These are phyloP conservation scores for Plectus sambesii DNA, from an alignment of 1,140 invertebrate genomes.

Conservation along the genomic window DNA sequence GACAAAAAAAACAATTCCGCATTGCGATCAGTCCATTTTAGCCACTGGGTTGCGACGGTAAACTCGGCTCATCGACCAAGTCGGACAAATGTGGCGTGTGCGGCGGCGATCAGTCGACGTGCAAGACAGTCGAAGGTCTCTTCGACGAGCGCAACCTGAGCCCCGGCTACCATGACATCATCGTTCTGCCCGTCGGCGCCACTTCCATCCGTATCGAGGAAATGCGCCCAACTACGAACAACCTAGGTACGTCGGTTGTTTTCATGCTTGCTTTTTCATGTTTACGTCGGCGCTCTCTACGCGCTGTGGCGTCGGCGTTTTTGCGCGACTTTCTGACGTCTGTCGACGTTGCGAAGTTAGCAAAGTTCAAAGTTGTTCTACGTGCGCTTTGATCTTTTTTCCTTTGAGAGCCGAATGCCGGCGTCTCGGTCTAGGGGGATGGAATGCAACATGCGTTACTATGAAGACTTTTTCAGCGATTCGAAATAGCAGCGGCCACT, in stretches of 20 bases:
- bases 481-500: constrained; percentile 66
- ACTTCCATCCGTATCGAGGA: constrained; percentile 80
- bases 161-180: constrained; percentile 70
- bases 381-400: not conserved
- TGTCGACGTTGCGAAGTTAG: not conserved
- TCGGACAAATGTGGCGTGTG: constrained; percentile 78
- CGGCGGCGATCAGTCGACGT: constrained; percentile 74
- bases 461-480: constrained; percentile 55
- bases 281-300: too few relatives aligned
- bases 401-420: too few relatives aligned
- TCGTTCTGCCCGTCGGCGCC: constrained; percentile 69
- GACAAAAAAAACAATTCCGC: too few relatives aligned
- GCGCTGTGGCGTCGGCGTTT: not conserved
- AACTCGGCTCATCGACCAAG: constrained; percentile 63
- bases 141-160: constrained; percentile 67
- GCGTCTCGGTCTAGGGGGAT: not conserved
- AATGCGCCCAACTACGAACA: constrained; percentile 67
- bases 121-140: constrained; percentile 67
- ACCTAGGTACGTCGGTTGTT: constrained; percentile 59
- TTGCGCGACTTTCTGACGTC: not conserved
- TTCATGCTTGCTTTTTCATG: constrained; percentile 44
- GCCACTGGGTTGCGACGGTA: constrained; percentile 86
- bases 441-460: not conserved
- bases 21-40: constrained; percentile 47
- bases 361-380: not conserved